phyloP scores from a whole-genome alignment of 2,888 invertebrate species.

The Andrena flavipes region DNA sequence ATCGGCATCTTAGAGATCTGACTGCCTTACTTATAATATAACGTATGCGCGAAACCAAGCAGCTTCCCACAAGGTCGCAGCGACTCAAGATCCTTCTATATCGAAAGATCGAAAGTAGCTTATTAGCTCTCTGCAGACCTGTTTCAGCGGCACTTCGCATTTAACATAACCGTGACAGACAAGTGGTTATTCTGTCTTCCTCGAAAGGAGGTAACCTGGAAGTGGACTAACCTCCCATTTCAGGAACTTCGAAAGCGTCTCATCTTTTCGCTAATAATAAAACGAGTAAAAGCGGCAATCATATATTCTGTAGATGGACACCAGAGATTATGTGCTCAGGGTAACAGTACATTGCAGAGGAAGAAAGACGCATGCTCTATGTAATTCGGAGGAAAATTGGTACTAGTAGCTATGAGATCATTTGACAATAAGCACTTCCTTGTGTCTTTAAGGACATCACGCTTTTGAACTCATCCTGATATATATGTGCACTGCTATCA shows the following conservation, averaged over 20 bases:
- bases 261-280: not conserved
- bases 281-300: not conserved
- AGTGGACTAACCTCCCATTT: not conserved
- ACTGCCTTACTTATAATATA: too few species aligned
- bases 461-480: too few species aligned
- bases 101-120: not conserved
- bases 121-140: not conserved
- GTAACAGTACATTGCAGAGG: too few species aligned
- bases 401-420: too few species aligned
- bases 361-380: too few species aligned
- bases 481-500: too few species aligned
- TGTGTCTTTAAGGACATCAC: too few species aligned
- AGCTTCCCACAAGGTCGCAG: not conserved
- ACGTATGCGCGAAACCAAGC: too few species aligned
- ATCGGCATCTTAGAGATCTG: too few species aligned
- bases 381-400: too few species aligned
- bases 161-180: not conserved
- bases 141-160: not conserved
- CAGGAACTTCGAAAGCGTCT: not conserved
- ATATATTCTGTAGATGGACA: not conserved
- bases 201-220: not conserved
- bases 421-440: too few species aligned
- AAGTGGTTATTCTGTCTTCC: not conserved
- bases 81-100: not conserved
- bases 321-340: not conserved